Conservation (phyloP, 2,113 vertebrate species). For the Salvelinus namaycush region DNA sequence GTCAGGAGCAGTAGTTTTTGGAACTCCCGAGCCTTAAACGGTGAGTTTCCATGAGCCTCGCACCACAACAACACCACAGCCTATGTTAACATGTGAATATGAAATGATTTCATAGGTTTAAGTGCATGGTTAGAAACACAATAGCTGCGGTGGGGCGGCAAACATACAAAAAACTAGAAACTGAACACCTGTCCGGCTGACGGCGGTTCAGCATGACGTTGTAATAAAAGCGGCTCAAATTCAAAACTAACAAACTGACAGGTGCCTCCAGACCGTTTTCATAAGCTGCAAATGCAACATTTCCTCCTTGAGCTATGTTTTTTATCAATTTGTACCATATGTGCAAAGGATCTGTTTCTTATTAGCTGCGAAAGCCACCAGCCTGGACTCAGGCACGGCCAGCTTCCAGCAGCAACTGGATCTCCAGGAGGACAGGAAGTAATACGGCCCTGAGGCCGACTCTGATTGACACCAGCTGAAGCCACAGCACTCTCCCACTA, state of each 20-base stretch:
- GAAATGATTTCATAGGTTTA: neutral
- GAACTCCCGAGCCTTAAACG: neutral
- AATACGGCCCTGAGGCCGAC: slow-evolving; percentile 22
- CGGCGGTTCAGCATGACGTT: slow-evolving; percentile 33
- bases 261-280: slow-evolving; percentile 57
- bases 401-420: slow-evolving; percentile 44
- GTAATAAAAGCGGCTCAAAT: slow-evolving; percentile 58
- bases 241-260: slow-evolving; percentile 66
- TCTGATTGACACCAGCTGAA: slow-evolving; percentile 52
- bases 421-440: slow-evolving; percentile 14
- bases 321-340: slow-evolving; percentile 65
- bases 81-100: no score
- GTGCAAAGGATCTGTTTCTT: slow-evolving; percentile 63
- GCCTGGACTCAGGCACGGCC: slow-evolving; percentile 41
- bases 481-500: slow-evolving; percentile 12
- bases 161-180: slow-evolving; percentile 24
- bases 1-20: neutral
- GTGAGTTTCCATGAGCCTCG: neutral
- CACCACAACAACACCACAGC: neutral
- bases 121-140: slow-evolving; percentile 42
- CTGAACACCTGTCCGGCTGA: slow-evolving; percentile 50
- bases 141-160: slow-evolving; percentile 29
- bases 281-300: slow-evolving; percentile 60
- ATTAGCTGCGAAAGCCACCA: slow-evolving; percentile 64
- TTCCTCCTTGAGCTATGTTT: slow-evolving; percentile 59